These are phyloP conservation scores for Bradysia coprophila DNA, from an alignment of 1,140 invertebrate genomes.

Conservation along the genomic window DNA sequence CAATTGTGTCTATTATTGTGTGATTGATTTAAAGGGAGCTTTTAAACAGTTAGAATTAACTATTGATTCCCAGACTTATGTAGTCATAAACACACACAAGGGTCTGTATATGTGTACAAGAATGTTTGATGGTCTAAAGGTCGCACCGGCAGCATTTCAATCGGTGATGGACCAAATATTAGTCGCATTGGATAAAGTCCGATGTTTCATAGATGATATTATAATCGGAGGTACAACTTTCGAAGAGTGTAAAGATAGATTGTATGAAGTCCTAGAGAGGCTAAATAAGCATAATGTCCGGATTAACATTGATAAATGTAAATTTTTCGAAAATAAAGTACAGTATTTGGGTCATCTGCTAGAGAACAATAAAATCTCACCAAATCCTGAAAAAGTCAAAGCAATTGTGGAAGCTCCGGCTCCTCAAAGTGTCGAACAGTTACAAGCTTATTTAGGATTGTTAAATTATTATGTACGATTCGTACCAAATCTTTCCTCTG, in stretches of 20 bases:
- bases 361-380: conserved; percentile 13
- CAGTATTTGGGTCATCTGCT: conserved; percentile 20
- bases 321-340: conserved; percentile 4
- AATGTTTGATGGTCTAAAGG: conserved; percentile 16
- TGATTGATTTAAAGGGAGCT: conserved; percentile 19
- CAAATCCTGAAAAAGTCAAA: conserved; percentile 16
- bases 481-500: conserved; percentile 6
- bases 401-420: conserved; percentile 16
- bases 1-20: conserved; percentile 15
- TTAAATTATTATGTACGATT: conserved; percentile 14
- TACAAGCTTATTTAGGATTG: conserved; percentile 18
- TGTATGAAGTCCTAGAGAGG: conserved; percentile 7
- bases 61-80: conserved; percentile 11
- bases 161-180: conserved; percentile 9
- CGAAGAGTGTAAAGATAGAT: conserved; percentile 3
- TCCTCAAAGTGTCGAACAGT: conserved; percentile 15
- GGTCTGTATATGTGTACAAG: conserved; percentile 16
- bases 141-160: conserved; percentile 17
- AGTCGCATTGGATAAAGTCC: conserved; percentile 3
- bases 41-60: conserved; percentile 20
- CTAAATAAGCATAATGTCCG: conserved; percentile 9
- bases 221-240: conserved; percentile 7
- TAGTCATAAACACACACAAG: conserved; percentile 20
- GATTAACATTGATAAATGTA: conserved; percentile 4
- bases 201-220: conserved; percentile 3